Conservation (phyloP, 2,888 invertebrate species). For the Sarcophaga carnaria region DNA sequence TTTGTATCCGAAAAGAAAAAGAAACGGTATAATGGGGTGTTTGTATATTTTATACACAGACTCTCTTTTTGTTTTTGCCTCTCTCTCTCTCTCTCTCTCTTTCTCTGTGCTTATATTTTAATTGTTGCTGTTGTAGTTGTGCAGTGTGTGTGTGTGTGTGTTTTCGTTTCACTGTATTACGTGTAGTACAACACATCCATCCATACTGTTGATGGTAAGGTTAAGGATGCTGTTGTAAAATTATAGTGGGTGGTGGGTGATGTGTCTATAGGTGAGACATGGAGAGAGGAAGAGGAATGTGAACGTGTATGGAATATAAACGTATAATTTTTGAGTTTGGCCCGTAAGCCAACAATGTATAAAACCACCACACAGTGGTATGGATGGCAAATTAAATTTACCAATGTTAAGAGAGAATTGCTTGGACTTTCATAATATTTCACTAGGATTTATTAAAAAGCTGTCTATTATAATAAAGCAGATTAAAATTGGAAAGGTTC, state of each 20-base stretch:
- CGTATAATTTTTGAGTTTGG: constrained; percentile 68
- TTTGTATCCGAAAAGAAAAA: neutral
- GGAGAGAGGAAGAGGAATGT: neutral
- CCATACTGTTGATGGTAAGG: constrained; percentile 61
- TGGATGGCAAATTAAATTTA: neutral
- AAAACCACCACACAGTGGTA: constrained; percentile 32
- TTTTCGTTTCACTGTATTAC: constrained; percentile 17
- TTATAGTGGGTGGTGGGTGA: neutral
- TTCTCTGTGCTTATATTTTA: constrained; percentile 3
- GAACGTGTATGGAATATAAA: constrained; percentile 46
- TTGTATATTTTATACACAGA: constrained; percentile 16
- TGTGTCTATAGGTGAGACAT: neutral
- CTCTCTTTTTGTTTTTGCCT: neutral
- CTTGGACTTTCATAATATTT: too few species aligned
- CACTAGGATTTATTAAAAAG: too few species aligned
- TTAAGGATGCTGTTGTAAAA: constrained; percentile 60
- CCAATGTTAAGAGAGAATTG: too few species aligned
- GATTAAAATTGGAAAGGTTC: too few species aligned
- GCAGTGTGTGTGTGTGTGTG: neutral
- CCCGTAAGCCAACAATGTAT: constrained; percentile 61
- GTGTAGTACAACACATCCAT: constrained; percentile 56
- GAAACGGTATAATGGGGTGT: constrained; percentile 42
- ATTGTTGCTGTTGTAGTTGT: constrained; percentile 8
- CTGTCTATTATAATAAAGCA: too few species aligned
- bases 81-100: neutral